A percentile compares a stretch with the other conserved stretches of the same genome.
phyloP scores from a whole-genome alignment of 2,797 vertebrate genomes.

The Rhadinocentrus ornatus region DNA sequence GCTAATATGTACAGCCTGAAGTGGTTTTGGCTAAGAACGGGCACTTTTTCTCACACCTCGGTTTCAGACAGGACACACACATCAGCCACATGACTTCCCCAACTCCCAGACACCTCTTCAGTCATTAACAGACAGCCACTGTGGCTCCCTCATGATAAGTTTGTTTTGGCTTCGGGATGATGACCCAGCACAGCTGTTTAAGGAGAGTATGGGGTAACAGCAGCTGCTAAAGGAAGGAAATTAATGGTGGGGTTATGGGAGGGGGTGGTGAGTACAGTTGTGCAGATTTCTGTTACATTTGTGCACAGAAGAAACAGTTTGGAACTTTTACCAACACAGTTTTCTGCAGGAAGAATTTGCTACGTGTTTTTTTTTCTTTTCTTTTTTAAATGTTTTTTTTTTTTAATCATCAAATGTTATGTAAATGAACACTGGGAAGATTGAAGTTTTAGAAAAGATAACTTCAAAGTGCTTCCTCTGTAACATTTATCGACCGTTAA shows the following conservation, averaged over 20 bases:
- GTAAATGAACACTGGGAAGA: slow-evolving; percentile 41
- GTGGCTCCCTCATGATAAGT: slow-evolving; percentile 63
- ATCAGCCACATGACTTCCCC: slow-evolving; percentile 32
- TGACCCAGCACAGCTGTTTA: slow-evolving; percentile 84
- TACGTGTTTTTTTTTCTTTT: not conserved
- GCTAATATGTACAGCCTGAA: slow-evolving; percentile 31
- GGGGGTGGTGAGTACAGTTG: slow-evolving; percentile 62
- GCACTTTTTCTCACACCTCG: slow-evolving; percentile 19
- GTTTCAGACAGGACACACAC: slow-evolving; percentile 27
- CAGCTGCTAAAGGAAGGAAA: slow-evolving; percentile 75
- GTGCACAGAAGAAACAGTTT: slow-evolving; percentile 58
- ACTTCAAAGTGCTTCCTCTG: slow-evolving; percentile 58
- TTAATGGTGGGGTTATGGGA: slow-evolving; percentile 32
- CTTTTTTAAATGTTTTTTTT: not conserved
- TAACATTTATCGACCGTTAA: slow-evolving; percentile 69
- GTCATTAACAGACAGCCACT: slow-evolving; percentile 63
- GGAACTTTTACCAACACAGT: slow-evolving; percentile 33
- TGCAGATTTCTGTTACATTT: slow-evolving; percentile 62
- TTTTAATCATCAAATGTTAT: slow-evolving; percentile 29
- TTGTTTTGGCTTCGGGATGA: slow-evolving; percentile 80
- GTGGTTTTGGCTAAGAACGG: slow-evolving; percentile 12
- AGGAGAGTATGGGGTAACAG: slow-evolving; percentile 81
- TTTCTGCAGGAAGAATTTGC: slow-evolving; percentile 28
- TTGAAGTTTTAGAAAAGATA: slow-evolving; percentile 46
- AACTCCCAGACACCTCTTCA: slow-evolving; percentile 37